A percentile compares a stretch with the other conserved stretches of the same genome.
Evolutionary conservation across 2,113 vertebrate genomes (phyloP).

Genomic region (Phylloscopus trochilus): DNA sequence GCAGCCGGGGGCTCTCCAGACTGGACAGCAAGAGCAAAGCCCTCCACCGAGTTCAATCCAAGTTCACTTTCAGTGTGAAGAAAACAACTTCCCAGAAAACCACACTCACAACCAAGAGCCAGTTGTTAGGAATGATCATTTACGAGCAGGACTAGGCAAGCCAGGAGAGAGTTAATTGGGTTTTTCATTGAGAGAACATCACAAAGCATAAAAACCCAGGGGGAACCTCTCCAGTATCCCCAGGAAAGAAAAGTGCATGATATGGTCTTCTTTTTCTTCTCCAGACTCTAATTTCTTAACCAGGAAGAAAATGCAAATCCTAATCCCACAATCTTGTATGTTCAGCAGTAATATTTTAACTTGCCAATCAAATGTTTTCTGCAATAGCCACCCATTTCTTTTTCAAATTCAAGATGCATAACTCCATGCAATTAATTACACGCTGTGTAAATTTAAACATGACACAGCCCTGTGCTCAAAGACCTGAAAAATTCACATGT

Average conservation of each 20-base stretch:
- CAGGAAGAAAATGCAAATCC: background rate
- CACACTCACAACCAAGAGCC: background rate
- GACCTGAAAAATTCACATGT: background rate
- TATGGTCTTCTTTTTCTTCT: background rate
- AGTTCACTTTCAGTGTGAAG: background rate
- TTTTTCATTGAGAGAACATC: background rate
- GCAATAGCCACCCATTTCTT: background rate
- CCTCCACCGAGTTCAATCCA: background rate
- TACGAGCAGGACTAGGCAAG: background rate
- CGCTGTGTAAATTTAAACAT: background rate
- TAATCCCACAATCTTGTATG: background rate
- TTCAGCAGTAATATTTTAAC: background rate
- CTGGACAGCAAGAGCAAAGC: background rate
- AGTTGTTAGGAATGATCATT: background rate
- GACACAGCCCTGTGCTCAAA: background rate
- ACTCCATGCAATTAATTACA: background rate
- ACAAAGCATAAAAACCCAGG: background rate
- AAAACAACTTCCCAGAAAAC: background rate
- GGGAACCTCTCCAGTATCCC: background rate
- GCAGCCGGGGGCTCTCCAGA: fast-evolving
- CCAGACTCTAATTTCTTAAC: background rate
- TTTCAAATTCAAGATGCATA: background rate
- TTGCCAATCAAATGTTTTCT: background rate
- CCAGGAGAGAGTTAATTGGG: background rate
- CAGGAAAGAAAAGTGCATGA: background rate